A percentile compares a stretch with the other conserved stretches of the same genome.
Evolutionary conservation across 2,797 vertebrate genomes (phyloP).

Genomic region (Sternotherus odoratus): DNA sequence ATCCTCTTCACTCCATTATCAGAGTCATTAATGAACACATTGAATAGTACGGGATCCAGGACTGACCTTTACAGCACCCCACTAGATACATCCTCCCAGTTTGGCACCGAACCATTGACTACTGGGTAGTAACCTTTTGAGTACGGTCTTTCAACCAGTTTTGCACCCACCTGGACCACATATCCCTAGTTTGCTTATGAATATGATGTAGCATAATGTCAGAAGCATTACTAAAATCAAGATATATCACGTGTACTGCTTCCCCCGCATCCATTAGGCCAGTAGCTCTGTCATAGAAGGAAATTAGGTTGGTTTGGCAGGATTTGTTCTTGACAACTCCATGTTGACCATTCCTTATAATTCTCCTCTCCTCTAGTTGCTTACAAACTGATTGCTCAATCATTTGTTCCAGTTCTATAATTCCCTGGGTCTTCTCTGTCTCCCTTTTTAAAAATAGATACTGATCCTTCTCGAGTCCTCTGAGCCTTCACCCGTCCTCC

Average conservation of each 20-base stretch:
- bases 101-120: no score
- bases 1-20: background rate
- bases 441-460: background rate
- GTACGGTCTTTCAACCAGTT: no score
- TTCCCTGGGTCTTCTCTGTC: background rate
- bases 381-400: background rate
- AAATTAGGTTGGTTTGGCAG: background rate
- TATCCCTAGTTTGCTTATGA: background rate
- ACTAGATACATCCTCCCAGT: background rate
- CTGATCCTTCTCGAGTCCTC: background rate
- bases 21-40: background rate
- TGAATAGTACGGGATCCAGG: background rate
- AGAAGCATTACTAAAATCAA: background rate
- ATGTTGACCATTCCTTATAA: background rate
- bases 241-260: background rate
- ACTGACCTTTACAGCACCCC: background rate
- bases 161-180: no score
- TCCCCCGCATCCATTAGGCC: background rate
- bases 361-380: background rate
- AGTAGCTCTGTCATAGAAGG: background rate
- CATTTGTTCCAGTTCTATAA: background rate
- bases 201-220: background rate
- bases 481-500: background rate
- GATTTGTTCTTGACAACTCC: background rate
- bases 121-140: no score